Base-by-base conservation (phyloP, 2,113 vertebrate species). In the Myocastor coypus region DNA sequence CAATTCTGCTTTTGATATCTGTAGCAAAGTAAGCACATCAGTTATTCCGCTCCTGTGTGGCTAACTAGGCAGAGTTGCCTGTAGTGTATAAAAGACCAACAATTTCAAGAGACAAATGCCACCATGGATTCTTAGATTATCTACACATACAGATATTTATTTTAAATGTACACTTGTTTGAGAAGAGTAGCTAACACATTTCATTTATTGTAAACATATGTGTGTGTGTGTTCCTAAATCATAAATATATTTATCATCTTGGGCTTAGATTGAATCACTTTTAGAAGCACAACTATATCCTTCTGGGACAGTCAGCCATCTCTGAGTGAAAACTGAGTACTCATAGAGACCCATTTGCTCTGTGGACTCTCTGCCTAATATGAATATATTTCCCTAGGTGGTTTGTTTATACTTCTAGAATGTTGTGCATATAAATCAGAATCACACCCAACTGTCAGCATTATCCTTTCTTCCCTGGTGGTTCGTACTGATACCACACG, bases 391-490 rank as follows among this genome's bases (percentile, higher is more conserved):
- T 92, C 89, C 77, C 82, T 93, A 78, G 87, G 93, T 90, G 50
- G 40, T 69, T 89, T 92, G 75, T 91, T 91, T 89, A 64, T 94
- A 68, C 66, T 50, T 96, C 73, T 57, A 94, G 55, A 95, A 77
- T 16, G 87, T 28, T 71, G 26, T 46, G n/a, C 55, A 87, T 40
- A 95, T 95, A 97, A 96, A 96, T 96, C 96, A 96, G 82, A 86
- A 89, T 61, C 37, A 13, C 34, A 83, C 64, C 40, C 84, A 87
- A 52, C 50, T 97, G 96, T 93, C 96, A 95, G 87, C 95, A 95
- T 96, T 96, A 92, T 92, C 95, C 86, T 90, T 88, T 86, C 69
- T 63, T 42, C 55, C 92, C 90, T 96, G 77, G 93, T 37, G 77
- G 28, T 88, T 92, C 9, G 19, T 42, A 73, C 64, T 19, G 66